Evolutionary conservation across 1,140 invertebrate genomes (phyloP), one percentile per base, ranked within the genome.

Genomic region (Eriosoma lanigerum): DNA sequence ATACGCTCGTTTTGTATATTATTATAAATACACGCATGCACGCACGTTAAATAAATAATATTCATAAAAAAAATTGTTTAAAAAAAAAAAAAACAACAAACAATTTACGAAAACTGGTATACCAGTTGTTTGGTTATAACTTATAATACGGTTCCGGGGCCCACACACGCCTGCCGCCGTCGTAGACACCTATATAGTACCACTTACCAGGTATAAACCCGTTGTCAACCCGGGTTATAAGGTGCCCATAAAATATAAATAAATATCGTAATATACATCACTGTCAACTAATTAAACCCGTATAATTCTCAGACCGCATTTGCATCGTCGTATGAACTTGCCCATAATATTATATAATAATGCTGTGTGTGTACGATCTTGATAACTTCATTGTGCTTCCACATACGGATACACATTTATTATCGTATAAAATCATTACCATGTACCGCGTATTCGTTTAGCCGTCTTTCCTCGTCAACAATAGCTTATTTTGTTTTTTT

Each of bases 231-330:
- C 32, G 26, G 13, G 60, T 26, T n/a, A n/a, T n/a, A n/a, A n/a
- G 29, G 21, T 24, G 3, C 8, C 32, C 32, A 38, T 38, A 38
- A 38, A 38, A 38, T 38, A 38, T 38, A 38, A 38, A 38, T 38
- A 38, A 38, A 38, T 72, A 50, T 15, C 32, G 56, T 68, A 46
- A 68, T 56, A 75, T 75, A 58, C 72, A 75, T 75, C 72, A 75
- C 52, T 75, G 72, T 75, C 72, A 75, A 24, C 72, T 75, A 75
- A 75, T 75, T 75, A 75, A 75, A 75, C 32, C 12, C 52, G 48
- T 58, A 54, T n/a, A n/a, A n/a, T 58, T 24, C 29, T 38, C 32
- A 38, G n/a, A 75, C 50, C 32, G 29, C 72, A 75, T 75, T 75
- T 75, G 72, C 72, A 75, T 75, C 52, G 72, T 56, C 70, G n/a